Percentiles rank a stretch among this genome's conserved stretches.
phyloP scores from a whole-genome alignment of 2,888 invertebrate genomes.

The Gibbula magus region DNA sequence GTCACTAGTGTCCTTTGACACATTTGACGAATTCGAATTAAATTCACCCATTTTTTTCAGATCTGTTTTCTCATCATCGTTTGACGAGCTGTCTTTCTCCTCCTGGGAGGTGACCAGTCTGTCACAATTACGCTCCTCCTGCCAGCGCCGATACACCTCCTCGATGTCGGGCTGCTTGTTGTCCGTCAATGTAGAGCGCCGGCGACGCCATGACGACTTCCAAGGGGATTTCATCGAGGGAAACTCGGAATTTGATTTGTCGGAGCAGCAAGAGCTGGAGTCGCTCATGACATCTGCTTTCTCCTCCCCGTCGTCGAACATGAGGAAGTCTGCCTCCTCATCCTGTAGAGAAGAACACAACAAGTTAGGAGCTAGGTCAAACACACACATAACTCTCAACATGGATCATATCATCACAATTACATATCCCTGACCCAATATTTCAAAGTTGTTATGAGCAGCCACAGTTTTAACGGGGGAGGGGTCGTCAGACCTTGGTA shows the following conservation, averaged over 20 bases:
- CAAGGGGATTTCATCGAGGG: not conserved
- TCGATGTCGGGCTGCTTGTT: not conserved
- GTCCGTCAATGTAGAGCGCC: not conserved
- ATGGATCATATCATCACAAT: too few species aligned
- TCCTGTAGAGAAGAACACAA: constrained; percentile 40
- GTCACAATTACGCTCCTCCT: not conserved
- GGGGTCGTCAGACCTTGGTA: too few species aligned
- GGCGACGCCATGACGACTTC: not conserved
- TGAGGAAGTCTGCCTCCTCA: constrained; percentile 45
- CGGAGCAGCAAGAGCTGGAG: not conserved
- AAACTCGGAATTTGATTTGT: not conserved
- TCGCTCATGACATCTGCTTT: not conserved
- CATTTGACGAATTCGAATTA: constrained; percentile 35
- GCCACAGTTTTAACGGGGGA: too few species aligned
- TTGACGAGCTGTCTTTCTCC: not conserved
- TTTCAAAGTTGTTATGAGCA: too few species aligned
- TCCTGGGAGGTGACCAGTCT: not conserved
- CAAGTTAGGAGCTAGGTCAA: too few species aligned
- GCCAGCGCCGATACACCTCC: not conserved
- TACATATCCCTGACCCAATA: too few species aligned
- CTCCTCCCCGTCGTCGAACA: constrained; percentile 23
- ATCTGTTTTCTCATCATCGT: constrained; percentile 11
- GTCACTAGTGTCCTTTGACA: constrained; percentile 73
- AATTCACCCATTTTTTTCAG: constrained; percentile 14
- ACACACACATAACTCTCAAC: too few species aligned